Conservation (phyloP, 2,113 vertebrate species). For the Halcyon malimbica region DNA sequence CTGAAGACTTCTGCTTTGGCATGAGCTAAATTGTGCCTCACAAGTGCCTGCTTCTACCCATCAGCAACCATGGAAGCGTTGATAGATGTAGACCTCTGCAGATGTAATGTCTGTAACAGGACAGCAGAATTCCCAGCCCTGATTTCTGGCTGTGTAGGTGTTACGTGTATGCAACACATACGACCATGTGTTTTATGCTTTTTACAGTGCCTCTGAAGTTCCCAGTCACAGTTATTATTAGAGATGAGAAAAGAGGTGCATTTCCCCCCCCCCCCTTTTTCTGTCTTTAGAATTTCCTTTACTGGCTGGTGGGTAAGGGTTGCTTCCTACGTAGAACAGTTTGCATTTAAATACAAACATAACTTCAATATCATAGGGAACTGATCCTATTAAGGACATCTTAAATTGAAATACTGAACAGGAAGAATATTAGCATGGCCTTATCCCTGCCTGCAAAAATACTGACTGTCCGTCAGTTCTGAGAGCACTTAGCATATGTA, state of each 20-base stretch:
- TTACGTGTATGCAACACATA: not conserved
- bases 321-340: not conserved
- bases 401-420: not conserved
- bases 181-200: not conserved
- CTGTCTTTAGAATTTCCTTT: not conserved
- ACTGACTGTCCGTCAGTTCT: not conserved
- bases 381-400: not conserved
- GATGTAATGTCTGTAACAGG: not conserved
- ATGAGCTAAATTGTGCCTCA: not conserved
- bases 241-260: not conserved
- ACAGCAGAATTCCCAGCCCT: not conserved
- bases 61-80: not conserved
- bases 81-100: not conserved
- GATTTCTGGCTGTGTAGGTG: not conserved
- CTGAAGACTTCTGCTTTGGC: not conserved
- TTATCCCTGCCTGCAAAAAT: not conserved
- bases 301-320: not conserved
- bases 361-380: not conserved
- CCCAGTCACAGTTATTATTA: not conserved
- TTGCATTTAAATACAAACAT: not conserved
- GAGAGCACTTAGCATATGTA: not conserved
- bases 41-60: not conserved
- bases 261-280: not conserved
- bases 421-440: not conserved
- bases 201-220: not conserved